A percentile compares a stretch with the other conserved stretches of the same genome.
Conservation (phyloP, 2,888 invertebrate species). For the Cephus pygmeus region DNA sequence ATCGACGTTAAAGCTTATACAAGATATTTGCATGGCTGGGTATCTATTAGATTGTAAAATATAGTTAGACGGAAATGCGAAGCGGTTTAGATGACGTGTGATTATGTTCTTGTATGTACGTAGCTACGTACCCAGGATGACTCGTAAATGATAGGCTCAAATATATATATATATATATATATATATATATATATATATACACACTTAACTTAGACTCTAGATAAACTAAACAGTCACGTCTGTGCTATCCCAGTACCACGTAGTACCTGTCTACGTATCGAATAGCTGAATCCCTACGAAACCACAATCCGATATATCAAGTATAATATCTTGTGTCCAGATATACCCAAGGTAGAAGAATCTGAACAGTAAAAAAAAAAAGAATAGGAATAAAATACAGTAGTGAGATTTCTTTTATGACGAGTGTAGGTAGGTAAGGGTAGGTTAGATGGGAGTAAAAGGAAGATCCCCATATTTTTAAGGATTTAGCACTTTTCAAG, state of each 20-base stretch:
- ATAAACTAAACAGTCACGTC: neutral
- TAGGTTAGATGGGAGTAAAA: neutral
- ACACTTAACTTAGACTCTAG: neutral
- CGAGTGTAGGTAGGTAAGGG: neutral
- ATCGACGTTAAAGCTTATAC: neutral
- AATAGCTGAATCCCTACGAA: conserved; percentile 19
- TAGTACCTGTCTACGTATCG: conserved; percentile 34
- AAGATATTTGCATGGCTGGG: conserved; percentile 1
- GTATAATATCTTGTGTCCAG: neutral
- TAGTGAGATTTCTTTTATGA: neutral
- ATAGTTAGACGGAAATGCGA: neutral
- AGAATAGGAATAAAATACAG: neutral
- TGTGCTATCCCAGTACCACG: conserved; percentile 31
- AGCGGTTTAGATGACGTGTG: neutral
- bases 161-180: neutral
- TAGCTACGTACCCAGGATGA: neutral
- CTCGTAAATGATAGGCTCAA: neutral
- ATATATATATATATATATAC: no score
- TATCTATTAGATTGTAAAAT: conserved; percentile 1
- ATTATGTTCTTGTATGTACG: neutral
- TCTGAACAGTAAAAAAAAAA: neutral
- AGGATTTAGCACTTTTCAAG: neutral
- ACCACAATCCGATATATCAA: neutral
- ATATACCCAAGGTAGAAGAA: neutral
- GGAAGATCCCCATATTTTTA: neutral